phyloP scores from a whole-genome alignment of 1,140 invertebrate genomes.

The Chionoecetes opilio region DNA sequence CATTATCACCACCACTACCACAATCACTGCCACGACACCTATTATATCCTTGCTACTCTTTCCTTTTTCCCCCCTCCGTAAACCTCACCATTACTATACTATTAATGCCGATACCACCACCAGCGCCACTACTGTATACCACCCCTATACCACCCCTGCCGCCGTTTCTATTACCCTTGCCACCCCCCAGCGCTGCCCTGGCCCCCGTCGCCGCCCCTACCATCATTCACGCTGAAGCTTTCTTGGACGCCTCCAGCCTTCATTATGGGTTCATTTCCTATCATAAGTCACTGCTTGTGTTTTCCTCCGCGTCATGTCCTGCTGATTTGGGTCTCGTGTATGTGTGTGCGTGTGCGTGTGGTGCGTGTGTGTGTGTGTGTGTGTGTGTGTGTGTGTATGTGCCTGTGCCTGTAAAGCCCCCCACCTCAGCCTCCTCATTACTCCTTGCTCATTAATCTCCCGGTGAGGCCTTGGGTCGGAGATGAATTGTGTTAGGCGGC shows the following conservation, averaged over 20 bases:
- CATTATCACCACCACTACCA: not conserved
- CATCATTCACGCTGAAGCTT: not conserved
- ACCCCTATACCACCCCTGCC: not conserved
- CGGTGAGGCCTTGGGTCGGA: not conserved
- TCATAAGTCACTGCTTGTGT: conserved; percentile 15
- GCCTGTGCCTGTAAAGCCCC: not conserved
- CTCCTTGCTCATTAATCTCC: not conserved
- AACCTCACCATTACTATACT: too few relatives aligned
- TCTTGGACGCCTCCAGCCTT: not conserved
- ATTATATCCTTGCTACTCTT: too few relatives aligned
- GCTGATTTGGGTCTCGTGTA: not conserved
- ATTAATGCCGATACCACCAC: not conserved
- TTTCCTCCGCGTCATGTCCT: not conserved
- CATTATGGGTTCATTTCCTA: not conserved
- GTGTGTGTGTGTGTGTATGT: conserved; percentile 39
- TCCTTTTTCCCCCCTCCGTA: too few relatives aligned
- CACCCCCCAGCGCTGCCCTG: not conserved
- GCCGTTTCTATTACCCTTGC: not conserved
- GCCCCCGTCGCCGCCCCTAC: not conserved
- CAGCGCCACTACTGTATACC: not conserved
- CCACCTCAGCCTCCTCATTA: not conserved
- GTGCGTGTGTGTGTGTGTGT: conserved; percentile 34
- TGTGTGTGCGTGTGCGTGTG: conserved; percentile 7
- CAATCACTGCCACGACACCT: not conserved
- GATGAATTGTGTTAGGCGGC: not conserved